A percentile compares a stretch with the other conserved stretches of the same genome.
Conservation (phyloP, 2,888 invertebrate species). For the Dolomedes plantarius region DNA sequence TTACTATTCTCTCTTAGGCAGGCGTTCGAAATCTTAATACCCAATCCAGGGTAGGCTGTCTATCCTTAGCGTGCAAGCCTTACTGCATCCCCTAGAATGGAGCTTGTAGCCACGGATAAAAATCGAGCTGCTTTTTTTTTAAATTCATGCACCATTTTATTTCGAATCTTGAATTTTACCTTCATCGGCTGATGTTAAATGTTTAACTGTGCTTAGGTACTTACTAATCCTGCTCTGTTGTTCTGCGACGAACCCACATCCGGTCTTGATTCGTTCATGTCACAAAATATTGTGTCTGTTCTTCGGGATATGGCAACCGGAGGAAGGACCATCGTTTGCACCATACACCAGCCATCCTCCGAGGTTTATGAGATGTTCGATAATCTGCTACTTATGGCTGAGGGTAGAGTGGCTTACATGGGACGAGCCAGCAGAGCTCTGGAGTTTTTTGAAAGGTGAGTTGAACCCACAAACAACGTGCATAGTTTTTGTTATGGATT, state of each 20-base stretch:
- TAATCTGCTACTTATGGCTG: conserved; percentile 79
- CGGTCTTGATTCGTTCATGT: conserved; percentile 97
- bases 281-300: conserved; percentile 91
- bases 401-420: conserved; percentile 79
- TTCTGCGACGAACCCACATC: conserved; percentile 99
- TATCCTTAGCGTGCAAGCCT: no score
- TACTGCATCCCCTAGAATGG: no score
- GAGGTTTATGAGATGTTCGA: conserved; percentile 79
- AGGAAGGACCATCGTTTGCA: conserved; percentile 79
- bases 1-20: no score
- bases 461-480: no score
- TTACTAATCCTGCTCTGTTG: conserved; percentile 95
- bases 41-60: no score
- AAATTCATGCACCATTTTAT: no score
- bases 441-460: conserved; percentile 76
- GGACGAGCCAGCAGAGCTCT: conserved; percentile 78
- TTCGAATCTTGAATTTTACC: no score
- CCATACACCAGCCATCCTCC: conserved; percentile 80
- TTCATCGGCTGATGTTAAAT: no score
- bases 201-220: conserved; percentile 81
- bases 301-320: conserved; percentile 77
- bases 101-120: no score
- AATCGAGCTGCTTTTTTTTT: no score
- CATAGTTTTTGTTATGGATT: no score
- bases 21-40: no score